Base-by-base conservation (phyloP, 2,113 vertebrate species). In the Channa argus region DNA sequence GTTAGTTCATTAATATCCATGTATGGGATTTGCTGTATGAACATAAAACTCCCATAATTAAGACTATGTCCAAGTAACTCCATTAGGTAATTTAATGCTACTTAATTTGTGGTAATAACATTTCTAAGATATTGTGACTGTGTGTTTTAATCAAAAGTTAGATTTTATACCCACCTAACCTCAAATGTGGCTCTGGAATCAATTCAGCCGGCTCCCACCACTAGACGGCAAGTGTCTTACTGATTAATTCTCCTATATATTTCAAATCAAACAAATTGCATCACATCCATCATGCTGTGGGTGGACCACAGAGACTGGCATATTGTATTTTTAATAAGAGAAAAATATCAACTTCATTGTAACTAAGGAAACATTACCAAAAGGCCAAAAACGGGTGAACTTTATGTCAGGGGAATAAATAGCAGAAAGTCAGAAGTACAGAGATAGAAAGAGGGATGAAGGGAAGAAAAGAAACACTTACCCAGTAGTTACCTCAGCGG, bases 311-410 rank as follows among this genome's bases (percentile, higher is more conserved):
- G 45, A 49, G 58, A 71, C 55, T 55, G 15, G 6, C 41, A 14
- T 63, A 84, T 66, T 84, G 74, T 70, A 76, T 79, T 73, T 84
- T 76, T 79, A 79, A 82, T 76, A 43, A 70, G 41, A 59, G 55
- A 8, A 65, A 79, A 74, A 83, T 61, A 68, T 71, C 66, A 82
- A 50, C 54, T 38, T 68, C 6, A 24, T 46, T 74, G 61, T 71
- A 80, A 77, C 65, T 69, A 64, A 62, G 61, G 78, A 77, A 63
- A 77, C 37, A 36, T 76, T 47, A 63, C 37, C 56, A 73, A 50
- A 46, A 63, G 49, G 56, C 38, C 39, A 41, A 41, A 41, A 41
- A 2, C 39, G 55, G 53, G 59, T 71, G 54, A 77, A 71, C 33
- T 50, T 53, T 36, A 11, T 74, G 73, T 83, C 60, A 24, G 65